Evolutionary conservation across 2,797 vertebrate genomes (phyloP), one percentile per base, ranked within the genome.

Genomic region (Enteromius paludinosus): DNA sequence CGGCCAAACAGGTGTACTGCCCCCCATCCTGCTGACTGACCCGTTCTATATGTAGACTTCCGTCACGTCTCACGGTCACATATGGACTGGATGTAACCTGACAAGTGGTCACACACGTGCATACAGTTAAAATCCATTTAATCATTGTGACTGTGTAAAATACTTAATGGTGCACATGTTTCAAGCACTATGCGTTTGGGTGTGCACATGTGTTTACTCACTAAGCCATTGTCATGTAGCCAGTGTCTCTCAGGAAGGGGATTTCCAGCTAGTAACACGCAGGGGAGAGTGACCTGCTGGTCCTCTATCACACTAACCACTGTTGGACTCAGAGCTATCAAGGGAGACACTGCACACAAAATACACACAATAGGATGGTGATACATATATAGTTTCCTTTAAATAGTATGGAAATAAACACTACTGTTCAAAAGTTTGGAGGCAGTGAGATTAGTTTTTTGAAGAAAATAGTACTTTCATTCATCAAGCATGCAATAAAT

Each of bases 1-100:
- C 96, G 72, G 97, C 97, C 93, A 96, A 91, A 86, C 98, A 99
- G 84, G 95, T 97, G 82, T 98, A 99, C 30, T 96, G 92, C 0
- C 98, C 98, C 0, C 89, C 93, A 0, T 99, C 96, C 54, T 97
- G 96, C 88, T 98, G 90, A 18, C 91, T 94, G 33, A 96, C 93
- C 78, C 96, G 93, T 87, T 99, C 98, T 15, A 99, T 95, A 69
- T 99, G 97, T 83, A 99, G 94, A 87, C 97, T 99, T 25, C 97
- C 96, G 0, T 99, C 98, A 5, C 91, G 94, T 78, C 96, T 95
- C 68, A 99, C 87, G 0, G 89, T 96, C 83, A 97, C 30, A 18
- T 98, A 98, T 9, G 97, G 95, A 84, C 92, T 96, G 71, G 96
- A 94, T 64, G 93, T 94, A 91, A 99, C 89, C 98, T 99, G 80